Conservation (phyloP, 2,113 vertebrate genomes). For the Haemorhous mexicanus region DNA sequence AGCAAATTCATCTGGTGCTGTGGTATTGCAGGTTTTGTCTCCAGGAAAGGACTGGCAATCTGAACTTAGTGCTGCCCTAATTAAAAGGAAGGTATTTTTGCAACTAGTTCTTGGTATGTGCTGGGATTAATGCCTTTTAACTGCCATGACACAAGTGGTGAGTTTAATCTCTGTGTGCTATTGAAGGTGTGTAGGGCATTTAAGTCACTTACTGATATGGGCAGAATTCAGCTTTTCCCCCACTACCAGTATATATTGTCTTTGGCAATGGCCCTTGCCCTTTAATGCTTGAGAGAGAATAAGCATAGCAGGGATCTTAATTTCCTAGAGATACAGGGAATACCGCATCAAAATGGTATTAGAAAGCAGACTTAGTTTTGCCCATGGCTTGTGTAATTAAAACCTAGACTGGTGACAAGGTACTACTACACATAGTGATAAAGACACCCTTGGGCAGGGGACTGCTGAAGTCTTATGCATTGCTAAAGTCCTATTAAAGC, state of each 20-base stretch:
- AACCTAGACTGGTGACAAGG: constrained; percentile 21
- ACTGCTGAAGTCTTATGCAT: background rate
- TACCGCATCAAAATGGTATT: constrained; percentile 26
- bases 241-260: background rate
- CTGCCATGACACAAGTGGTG: background rate
- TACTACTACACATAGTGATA: background rate
- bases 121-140: background rate
- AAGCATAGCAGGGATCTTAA: background rate
- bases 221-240: background rate
- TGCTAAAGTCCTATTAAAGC: constrained; percentile 6
- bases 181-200: background rate
- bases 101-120: background rate
- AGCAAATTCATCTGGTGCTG: constrained; percentile 34
- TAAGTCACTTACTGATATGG: background rate
- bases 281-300: background rate
- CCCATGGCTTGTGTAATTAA: constrained; percentile 50
- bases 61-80: constrained; percentile 52
- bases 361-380: constrained; percentile 38
- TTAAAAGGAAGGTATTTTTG: constrained; percentile 38
- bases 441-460: constrained; percentile 17
- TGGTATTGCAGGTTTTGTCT: constrained; percentile 34
- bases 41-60: background rate
- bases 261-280: background rate
- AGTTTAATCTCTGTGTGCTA: background rate
- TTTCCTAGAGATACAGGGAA: constrained; percentile 5